A percentile compares a stretch with the other conserved stretches of the same genome.
phyloP scores from a whole-genome alignment of 2,113 vertebrate species.

The Oncorhynchus keta region DNA sequence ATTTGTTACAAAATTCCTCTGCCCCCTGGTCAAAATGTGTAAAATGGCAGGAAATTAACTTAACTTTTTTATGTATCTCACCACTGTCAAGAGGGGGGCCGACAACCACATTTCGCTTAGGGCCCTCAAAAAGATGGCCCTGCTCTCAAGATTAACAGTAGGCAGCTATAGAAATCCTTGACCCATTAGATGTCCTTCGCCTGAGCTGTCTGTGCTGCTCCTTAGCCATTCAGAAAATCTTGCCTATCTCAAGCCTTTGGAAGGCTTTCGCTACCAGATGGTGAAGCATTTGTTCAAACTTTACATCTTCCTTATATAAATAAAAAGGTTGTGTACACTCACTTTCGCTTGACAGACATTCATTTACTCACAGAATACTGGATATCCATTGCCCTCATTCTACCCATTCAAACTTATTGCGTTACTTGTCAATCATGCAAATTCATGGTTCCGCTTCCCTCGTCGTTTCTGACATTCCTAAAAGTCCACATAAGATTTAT shows the following conservation, averaged over 20 bases:
- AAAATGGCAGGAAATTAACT: no score
- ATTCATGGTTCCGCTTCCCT: slow-evolving; percentile 13
- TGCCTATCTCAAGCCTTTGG: neutral
- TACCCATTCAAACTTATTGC: neutral
- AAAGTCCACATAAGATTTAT: slow-evolving; percentile 42
- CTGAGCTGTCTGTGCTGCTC: slow-evolving; percentile 31
- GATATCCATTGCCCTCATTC: neutral
- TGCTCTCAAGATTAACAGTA: slow-evolving; percentile 60
- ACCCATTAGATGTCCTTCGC: slow-evolving; percentile 65
- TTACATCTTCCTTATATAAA: neutral
- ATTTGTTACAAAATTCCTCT: no score
- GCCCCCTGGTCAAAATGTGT: no score
- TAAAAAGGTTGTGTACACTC: no score
- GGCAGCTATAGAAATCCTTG: slow-evolving; percentile 63
- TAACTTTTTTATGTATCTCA: no score
- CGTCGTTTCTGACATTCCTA: neutral
- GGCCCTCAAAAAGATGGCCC: no score
- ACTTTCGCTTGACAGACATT: neutral
- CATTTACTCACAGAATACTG: no score
- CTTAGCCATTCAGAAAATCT: slow-evolving; percentile 1
- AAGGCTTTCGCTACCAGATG: neutral
- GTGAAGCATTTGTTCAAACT: neutral
- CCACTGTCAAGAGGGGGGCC: no score
- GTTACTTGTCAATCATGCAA: slow-evolving; percentile 20
- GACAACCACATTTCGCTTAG: no score